Evolutionary conservation across 2,113 vertebrate species (phyloP).

Genomic region (Myotis davidii): DNA sequence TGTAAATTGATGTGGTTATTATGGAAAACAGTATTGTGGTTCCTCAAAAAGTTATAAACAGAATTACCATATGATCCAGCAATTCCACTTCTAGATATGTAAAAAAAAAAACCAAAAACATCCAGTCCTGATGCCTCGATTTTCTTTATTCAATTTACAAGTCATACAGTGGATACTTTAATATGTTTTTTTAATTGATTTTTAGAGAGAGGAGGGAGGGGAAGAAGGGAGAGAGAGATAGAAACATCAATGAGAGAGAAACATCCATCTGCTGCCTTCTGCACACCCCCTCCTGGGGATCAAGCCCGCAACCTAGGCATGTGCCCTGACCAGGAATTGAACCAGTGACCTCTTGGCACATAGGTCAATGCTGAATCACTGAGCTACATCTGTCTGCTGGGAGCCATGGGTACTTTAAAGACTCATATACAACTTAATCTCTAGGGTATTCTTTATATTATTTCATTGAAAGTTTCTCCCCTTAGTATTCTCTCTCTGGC

Average conservation of each 20-base stretch:
- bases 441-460: background rate
- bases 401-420: background rate
- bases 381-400: too few relatives aligned
- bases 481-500: background rate
- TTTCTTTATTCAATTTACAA: background rate
- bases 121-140: background rate
- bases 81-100: background rate
- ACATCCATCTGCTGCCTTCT: too few relatives aligned
- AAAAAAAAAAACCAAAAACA: background rate
- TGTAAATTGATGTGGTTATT: background rate
- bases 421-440: background rate
- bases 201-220: too few relatives aligned
- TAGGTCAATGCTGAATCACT: too few relatives aligned
- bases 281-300: too few relatives aligned
- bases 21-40: background rate
- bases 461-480: background rate
- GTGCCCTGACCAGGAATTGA: too few relatives aligned
- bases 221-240: too few relatives aligned
- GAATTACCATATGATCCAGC: background rate
- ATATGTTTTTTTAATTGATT: background rate
- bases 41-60: background rate
- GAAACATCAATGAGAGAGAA: too few relatives aligned
- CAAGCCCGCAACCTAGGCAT: too few relatives aligned
- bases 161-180: background rate
- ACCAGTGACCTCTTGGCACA: too few relatives aligned